Conservation (phyloP, 2,113 vertebrate species). For the Thomomys bottae region DNA sequence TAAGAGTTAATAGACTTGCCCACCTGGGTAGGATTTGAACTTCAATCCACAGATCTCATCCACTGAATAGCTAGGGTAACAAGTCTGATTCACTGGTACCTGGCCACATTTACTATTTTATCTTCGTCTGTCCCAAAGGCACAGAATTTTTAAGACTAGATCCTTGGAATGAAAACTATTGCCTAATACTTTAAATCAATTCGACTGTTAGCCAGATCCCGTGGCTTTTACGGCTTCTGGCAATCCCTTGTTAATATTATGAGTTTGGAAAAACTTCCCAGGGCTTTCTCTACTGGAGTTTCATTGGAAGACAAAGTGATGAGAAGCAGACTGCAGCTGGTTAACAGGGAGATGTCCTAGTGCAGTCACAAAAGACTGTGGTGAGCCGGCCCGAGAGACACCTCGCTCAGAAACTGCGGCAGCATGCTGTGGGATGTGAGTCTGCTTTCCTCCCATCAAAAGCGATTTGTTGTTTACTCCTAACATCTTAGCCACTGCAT, state of each 20-base stretch:
- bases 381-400: background rate
- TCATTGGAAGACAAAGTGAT: conserved; percentile 57
- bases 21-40: too few species aligned
- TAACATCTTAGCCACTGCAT: background rate
- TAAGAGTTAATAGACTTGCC: too few species aligned
- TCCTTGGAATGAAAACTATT: conserved; percentile 55
- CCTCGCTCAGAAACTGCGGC: background rate
- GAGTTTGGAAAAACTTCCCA: conserved; percentile 19
- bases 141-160: background rate
- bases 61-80: too few species aligned
- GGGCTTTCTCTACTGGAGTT: conserved; percentile 28
- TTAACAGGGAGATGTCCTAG: background rate
- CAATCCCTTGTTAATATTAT: conserved; percentile 38
- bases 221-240: conserved; percentile 56
- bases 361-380: background rate
- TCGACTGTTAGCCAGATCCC: background rate
- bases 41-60: too few species aligned
- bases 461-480: background rate
- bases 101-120: conserved; percentile 41
- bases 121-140: background rate
- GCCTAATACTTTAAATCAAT: conserved; percentile 70
- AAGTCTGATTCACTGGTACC: too few species aligned
- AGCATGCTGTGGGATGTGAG: rapidly evolving
- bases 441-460: background rate
- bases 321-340: background rate